Percentiles rank a stretch among this genome's conserved stretches.
phyloP scores from a whole-genome alignment of 2,888 invertebrate species.

The Syrphus vitripennis region DNA sequence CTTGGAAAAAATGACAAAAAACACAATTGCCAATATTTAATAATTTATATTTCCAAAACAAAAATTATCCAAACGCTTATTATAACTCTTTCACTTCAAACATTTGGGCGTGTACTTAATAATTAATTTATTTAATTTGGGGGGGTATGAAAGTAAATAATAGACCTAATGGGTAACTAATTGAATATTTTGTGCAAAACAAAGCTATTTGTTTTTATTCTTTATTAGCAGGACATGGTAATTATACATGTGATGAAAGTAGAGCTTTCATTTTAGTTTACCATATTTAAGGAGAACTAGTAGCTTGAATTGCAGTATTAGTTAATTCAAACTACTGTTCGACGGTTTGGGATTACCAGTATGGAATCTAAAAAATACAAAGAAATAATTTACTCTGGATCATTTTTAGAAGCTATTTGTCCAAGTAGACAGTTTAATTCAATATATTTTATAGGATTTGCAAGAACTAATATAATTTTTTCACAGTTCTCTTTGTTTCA shows the following conservation, averaged over 20 bases:
- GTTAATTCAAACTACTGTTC: background rate
- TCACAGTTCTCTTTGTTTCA: slow-evolving; percentile 26
- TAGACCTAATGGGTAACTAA: background rate
- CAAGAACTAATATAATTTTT: background rate
- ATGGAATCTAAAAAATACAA: slow-evolving; percentile 9
- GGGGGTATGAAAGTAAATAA: background rate
- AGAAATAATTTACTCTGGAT: background rate
- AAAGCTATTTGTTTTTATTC: background rate
- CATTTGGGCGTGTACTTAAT: background rate
- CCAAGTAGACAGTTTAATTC: slow-evolving; percentile 16
- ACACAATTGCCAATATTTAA: too few relatives aligned
- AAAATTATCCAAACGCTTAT: background rate
- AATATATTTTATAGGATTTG: background rate
- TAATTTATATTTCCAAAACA: too few relatives aligned
- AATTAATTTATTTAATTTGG: background rate
- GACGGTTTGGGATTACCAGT: background rate
- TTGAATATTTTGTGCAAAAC: background rate
- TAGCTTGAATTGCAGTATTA: background rate
- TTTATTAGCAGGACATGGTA: background rate
- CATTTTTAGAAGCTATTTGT: slow-evolving; percentile 44
- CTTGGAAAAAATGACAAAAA: too few relatives aligned
- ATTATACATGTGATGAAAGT: background rate
- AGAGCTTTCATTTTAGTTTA: background rate
- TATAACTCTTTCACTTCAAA: background rate
- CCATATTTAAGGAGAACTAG: background rate